Conservation (phyloP, 2,113 vertebrate genomes). For the Paradoxurus hermaphroditus region DNA sequence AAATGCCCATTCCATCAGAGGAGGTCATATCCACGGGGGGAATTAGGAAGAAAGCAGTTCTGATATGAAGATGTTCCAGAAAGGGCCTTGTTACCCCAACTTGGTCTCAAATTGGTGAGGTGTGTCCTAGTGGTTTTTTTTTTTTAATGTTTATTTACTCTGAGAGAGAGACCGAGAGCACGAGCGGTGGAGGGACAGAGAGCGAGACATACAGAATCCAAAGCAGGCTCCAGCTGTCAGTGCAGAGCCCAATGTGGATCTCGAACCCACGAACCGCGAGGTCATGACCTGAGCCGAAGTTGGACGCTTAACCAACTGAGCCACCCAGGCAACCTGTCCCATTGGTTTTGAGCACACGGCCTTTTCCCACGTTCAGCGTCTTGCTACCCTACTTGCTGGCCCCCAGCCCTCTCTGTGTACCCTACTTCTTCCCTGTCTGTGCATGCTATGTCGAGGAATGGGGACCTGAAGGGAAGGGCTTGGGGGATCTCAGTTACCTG, state of each 20-base stretch:
- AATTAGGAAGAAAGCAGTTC: neutral
- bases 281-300: no score
- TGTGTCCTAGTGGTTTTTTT: neutral
- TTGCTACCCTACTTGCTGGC: neutral
- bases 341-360: no score
- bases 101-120: neutral
- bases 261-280: no score
- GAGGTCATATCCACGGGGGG: neutral
- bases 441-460: neutral
- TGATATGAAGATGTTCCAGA: neutral
- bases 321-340: no score
- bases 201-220: no score
- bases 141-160: no score
- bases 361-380: neutral
- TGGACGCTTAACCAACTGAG: no score
- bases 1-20: neutral
- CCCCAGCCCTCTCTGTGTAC: neutral
- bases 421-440: neutral
- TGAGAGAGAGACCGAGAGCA: no score
- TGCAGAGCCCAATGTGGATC: no score
- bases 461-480: neutral
- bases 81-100: neutral
- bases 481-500: neutral
- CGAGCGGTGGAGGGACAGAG: no score
- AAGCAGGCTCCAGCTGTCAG: no score